phyloP scores from a whole-genome alignment of 2,797 vertebrate species.

The Tragelaphus eurycerus region DNA sequence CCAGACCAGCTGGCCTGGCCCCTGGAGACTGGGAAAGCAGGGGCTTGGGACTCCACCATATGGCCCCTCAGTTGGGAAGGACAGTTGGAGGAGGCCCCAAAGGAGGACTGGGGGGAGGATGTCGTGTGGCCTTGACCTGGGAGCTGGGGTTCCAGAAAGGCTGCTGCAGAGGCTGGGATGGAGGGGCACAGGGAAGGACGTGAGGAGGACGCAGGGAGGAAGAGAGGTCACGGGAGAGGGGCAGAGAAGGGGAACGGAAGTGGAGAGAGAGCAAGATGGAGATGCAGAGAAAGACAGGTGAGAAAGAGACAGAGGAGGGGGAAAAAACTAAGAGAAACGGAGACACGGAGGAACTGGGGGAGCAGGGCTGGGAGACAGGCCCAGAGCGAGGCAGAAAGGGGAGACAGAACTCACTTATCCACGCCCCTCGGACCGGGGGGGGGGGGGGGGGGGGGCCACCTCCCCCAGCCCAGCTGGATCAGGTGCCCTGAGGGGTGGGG shows the following conservation, averaged over 20 bases:
- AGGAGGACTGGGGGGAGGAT: neutral
- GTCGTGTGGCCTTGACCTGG: neutral
- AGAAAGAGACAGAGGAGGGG: neutral
- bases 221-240: neutral
- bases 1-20: slow-evolving; percentile 52
- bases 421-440: neutral
- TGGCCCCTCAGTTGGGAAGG: slow-evolving; percentile 6
- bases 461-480: neutral
- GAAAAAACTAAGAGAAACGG: neutral
- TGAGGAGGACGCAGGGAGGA: no score
- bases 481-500: neutral
- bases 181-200: no score
- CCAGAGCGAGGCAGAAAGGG: neutral
- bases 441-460: accelerated
- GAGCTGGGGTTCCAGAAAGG: neutral
- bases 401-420: neutral
- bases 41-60: slow-evolving; percentile 39
- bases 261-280: neutral
- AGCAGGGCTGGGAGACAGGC: neutral
- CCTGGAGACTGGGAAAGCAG: neutral
- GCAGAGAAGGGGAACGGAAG: neutral
- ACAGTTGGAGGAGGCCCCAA: neutral
- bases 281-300: accelerated
- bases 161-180: neutral
- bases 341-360: neutral